Percentiles rank a stretch among this genome's conserved stretches.
Conservation (phyloP, 2,888 invertebrate species). For the Himalopsyche anomala region DNA sequence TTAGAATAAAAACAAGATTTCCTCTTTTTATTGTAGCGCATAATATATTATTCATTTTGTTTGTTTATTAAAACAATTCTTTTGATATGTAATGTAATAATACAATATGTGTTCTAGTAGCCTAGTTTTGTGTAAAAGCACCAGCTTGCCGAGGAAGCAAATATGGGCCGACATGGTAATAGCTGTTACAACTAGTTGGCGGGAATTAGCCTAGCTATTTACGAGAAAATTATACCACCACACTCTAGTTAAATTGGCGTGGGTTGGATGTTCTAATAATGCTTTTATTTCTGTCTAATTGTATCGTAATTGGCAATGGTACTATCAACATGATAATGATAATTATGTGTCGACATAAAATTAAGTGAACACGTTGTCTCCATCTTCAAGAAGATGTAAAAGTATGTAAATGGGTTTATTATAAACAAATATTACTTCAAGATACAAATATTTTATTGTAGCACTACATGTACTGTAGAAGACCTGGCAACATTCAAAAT, state of each 20-base stretch:
- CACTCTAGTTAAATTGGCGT: constrained; percentile 1
- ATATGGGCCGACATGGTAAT: constrained; percentile 12
- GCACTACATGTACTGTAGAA: no score
- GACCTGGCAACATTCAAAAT: no score
- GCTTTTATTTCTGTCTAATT: constrained; percentile 9
- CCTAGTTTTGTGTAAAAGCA: not conserved
- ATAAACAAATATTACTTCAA: no score
- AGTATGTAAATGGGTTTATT: no score
- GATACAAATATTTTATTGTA: no score
- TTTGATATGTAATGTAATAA: not conserved
- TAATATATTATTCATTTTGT: no score
- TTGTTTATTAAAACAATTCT: no score
- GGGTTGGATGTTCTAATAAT: not conserved
- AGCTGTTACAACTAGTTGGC: constrained; percentile 9
- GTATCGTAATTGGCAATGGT: not conserved
- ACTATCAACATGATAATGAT: not conserved
- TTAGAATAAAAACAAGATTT: no score
- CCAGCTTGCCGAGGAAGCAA: not conserved
- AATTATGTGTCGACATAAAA: not conserved
- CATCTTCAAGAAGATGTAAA: no score
- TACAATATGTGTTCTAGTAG: not conserved
- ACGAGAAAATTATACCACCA: constrained; percentile 60
- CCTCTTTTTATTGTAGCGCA: no score
- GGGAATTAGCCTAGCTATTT: constrained; percentile 58
- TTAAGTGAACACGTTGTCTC: no score